Conservation (phyloP, 2,888 invertebrate genomes). For the Hirtodrosophila cameraria region DNA sequence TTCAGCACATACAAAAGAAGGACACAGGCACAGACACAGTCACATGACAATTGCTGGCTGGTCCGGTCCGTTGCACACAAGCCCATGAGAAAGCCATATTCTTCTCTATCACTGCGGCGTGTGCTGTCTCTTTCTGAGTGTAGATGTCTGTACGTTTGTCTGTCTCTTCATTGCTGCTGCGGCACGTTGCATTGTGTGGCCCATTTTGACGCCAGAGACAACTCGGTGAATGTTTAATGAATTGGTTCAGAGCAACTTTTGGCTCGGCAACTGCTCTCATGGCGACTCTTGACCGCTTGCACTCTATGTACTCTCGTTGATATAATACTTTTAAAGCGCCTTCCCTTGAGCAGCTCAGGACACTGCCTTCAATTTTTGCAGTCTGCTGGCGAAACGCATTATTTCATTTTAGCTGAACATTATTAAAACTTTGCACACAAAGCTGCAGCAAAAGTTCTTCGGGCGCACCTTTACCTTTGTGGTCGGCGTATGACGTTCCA, state of each 20-base stretch:
- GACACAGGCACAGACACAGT: constrained; percentile 20
- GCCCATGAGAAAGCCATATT: constrained; percentile 17
- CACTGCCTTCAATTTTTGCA: constrained; percentile 14
- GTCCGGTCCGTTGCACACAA: not conserved
- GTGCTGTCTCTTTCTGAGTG: constrained; percentile 7
- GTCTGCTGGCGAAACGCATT: constrained; percentile 64
- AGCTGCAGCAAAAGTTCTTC: constrained; percentile 66
- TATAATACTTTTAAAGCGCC: constrained; percentile 33
- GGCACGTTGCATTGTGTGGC: constrained; percentile 52
- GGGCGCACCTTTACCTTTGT: constrained; percentile 56
- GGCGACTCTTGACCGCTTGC: constrained; percentile 37
- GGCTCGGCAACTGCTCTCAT: constrained; percentile 34
- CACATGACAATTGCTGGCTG: constrained; percentile 56
- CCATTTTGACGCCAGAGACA: constrained; percentile 62
- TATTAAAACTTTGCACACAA: constrained; percentile 73
- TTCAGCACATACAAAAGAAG: constrained; percentile 17
- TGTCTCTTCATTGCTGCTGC: constrained; percentile 11
- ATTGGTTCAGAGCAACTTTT: constrained; percentile 66
- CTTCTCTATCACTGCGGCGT: constrained; percentile 13
- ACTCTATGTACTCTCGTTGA: constrained; percentile 34
- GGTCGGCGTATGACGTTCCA: constrained; percentile 21
- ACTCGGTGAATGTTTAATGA: constrained; percentile 71
- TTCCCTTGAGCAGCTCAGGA: constrained; percentile 12
- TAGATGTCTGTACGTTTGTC: constrained; percentile 7
- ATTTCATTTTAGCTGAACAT: constrained; percentile 73